Evolutionary conservation across 2,797 vertebrate genomes (phyloP).

Genomic region (Hyperoplus immaculatus): DNA sequence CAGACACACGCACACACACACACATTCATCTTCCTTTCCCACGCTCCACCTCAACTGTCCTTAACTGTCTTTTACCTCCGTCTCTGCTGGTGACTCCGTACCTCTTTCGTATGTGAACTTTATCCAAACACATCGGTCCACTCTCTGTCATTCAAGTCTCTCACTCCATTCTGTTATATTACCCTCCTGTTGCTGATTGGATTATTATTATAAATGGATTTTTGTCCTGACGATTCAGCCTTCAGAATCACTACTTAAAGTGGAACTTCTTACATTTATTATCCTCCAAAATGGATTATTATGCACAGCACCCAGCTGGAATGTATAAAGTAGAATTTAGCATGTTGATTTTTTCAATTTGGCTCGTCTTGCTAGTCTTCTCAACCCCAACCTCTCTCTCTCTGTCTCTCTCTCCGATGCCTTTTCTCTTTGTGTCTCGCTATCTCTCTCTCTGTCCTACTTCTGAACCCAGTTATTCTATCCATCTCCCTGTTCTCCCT

Average conservation of each 20-base stretch:
- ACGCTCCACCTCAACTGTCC: conserved; percentile 49
- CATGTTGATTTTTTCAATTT: conserved; percentile 64
- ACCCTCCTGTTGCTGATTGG: conserved; percentile 61
- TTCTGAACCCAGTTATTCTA: conserved; percentile 79
- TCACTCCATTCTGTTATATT: conserved; percentile 40
- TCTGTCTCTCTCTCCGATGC: conserved; percentile 21
- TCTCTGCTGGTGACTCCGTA: conserved; percentile 26
- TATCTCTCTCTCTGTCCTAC: conserved; percentile 76
- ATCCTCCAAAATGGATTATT: conserved; percentile 67
- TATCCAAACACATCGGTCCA: conserved; percentile 47
- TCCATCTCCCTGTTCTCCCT: conserved; percentile 70
- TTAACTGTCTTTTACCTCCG: conserved; percentile 43
- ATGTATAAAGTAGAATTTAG: conserved; percentile 63
- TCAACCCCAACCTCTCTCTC: conserved; percentile 41
- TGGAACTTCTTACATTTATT: conserved; percentile 61
- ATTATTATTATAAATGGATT: conserved; percentile 68
- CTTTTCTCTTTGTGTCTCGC: conserved; percentile 53
- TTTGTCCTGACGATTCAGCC: conserved; percentile 64
- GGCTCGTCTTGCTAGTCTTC: conserved; percentile 45
- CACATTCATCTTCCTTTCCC: conserved; percentile 51
- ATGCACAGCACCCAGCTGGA: conserved; percentile 61
- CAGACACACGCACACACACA: not conserved
- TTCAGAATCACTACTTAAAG: conserved; percentile 69
- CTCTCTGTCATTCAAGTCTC: conserved; percentile 45
- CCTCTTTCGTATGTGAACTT: conserved; percentile 25